Evolutionary conservation across 2,797 vertebrate genomes (phyloP), one percentile per base, ranked within the genome.

Genomic region (Rachycentron canadum): DNA sequence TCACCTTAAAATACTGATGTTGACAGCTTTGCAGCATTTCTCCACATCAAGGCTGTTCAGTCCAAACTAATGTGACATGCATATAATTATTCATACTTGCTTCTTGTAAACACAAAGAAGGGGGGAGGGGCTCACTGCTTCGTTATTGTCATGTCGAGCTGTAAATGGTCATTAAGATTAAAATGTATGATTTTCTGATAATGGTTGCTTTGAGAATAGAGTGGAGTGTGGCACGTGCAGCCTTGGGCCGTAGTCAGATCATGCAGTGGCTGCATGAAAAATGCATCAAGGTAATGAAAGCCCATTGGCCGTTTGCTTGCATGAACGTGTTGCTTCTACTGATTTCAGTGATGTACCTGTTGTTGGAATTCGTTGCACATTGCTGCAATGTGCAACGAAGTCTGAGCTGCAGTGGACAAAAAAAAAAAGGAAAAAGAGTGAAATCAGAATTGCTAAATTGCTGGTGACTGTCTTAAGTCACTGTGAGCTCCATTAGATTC

Each of bases 261-360:
- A 53, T 55, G 58, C 40, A 61, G 63, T 36, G 32, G 13, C 34
- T 61, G 7, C 45, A 67, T 75, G 68, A 60, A 83, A 81, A 79
- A 83, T 76, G 55, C 58, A 85, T 79, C 55, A 68, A 45, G 60
- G 63, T 80, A 73, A 70, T 32, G 28, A 5, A 2, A 28, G 49
- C 12, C 59, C 10, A 5, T 7, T 59, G 14, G 47, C 64, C 28
- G 36, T 55, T 61, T 49, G 43, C 57, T 47, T 30, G 12, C n/a
- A 36, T 36, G 53, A 65, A 8, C 34, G 53, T 17, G 8, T 55
- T 38, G 43, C 58, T 53, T 57, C 14, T 28, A 0, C 13, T 53
- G 43, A 32, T 60, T 38, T 55, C 17, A 6, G 23, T 43, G 2
- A 38, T 69, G 0, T 17, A 32, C 17, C 25, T 36, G 19, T 45